Base-by-base conservation (phyloP, 1,140 invertebrate species). In the Camponotus pennsylvanicus region DNA sequence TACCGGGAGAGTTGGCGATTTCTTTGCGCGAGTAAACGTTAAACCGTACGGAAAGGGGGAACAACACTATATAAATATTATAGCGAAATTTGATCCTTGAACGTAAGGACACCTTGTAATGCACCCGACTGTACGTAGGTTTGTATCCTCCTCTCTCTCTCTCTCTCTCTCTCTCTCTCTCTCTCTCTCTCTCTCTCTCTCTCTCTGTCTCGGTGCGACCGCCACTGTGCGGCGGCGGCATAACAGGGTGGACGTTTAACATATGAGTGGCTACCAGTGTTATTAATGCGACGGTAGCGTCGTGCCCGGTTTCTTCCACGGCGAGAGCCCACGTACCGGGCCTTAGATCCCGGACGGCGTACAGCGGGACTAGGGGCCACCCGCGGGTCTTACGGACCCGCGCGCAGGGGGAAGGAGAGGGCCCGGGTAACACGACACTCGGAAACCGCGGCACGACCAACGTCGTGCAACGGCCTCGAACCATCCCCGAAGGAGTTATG, bases 221-320 rank as follows among this genome's bases (percentile, higher is more conserved):
- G 79, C 69, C 88, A 73, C 79, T 82, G 86, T 76, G 71, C 77
- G 82, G 73, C 88, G 67, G 85, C 75, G 86, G 75, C 87, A 91
- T 91, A 92, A 92, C 92, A 91, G 93, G 93, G 93, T 93, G 92
- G 94, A 95, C 94, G 93, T 95, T 95, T 95, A 95, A 95, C 94
- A 95, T 95, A 95, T 95, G 93, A 95, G 92, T 92, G 89, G 94
- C 94, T 95, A 95, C 94, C 93, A 94, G 94, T 94, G 93, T 95
- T 95, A 95, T 95, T 95, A 95, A 95, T 95, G 93, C 93, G 89
- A 86, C 90, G 87, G 88, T 91, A 90, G 91, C 87, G 90, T 93
- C 92, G 92, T 94, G 92, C 92, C 92, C 91, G 90, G 92, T 92
- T 93, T 93, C 92, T 93, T 85, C 84, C 64, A 87, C 90, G 90